Evolutionary conservation across 2,888 invertebrate genomes (phyloP), one percentile per base, ranked within the genome.

Genomic region (Melangyna quadrimaculata): DNA sequence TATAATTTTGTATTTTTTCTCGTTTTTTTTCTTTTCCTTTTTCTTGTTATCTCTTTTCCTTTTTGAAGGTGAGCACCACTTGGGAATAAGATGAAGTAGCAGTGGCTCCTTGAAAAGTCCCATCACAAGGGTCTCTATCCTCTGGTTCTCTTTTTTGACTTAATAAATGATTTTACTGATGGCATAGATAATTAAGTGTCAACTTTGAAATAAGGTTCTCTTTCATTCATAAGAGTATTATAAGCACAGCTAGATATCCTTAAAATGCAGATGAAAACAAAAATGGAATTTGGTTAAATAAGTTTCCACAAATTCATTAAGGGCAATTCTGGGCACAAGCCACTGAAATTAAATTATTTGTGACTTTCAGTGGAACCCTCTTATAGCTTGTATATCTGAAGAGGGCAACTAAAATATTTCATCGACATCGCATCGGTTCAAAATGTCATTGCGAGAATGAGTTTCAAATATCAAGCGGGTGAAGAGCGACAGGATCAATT

Each of bases 111-210:
- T 63, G 43, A 40, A 61, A 19, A n/a, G 29, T 40, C 65, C 48
- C 77, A 51, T 51, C n/a, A 12, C 37, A 37, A 61, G 86, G 69
- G 77, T 37, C 48, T 65, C 24, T 59, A 2, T n/a, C n/a, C n/a
- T n/a, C 2, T n/a, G 3, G 4, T 14, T 55, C 29, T 45, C 10
- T 48, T 45, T 51, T 73, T 81, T 65, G 77, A 70, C 78, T 78
- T 86, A 69, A 81, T 86, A 86, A 86, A 86, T 86, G 81, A 86
- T 73, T 81, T 40, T 37, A 63, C 86, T 86, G 86, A 86, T 81
- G 77, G 86, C 37, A 59, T 63, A 86, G 86, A 86, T 86, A 86
- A 86, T 86, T 86, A 86, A 86, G 86, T 86, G 86, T 86, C 86
- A 86, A 78, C 73, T 81, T 73, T 59, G 63, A 69, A 70, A 77